Conservation (phyloP, 2,113 vertebrate genomes). For the Hepsetus odoe region DNA sequence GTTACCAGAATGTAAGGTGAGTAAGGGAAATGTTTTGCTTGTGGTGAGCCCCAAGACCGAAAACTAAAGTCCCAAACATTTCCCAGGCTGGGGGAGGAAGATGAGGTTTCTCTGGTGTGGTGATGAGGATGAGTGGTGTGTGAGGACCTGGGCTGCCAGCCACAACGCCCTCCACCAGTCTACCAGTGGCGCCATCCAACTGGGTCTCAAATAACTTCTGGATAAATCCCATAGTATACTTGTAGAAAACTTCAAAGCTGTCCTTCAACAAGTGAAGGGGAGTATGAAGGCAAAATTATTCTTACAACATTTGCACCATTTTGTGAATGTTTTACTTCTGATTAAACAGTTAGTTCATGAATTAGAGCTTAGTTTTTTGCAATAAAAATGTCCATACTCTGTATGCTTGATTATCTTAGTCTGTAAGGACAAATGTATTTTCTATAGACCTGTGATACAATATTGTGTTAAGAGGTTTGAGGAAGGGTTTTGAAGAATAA, state of each 20-base stretch:
- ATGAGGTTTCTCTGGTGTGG: slow-evolving; percentile 8
- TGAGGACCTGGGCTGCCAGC: neutral
- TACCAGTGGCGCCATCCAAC: slow-evolving; percentile 1
- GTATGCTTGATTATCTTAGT: too few relatives aligned
- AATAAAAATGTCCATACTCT: neutral
- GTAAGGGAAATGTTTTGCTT: slow-evolving; percentile 6
- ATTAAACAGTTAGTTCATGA: neutral
- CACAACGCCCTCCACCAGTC: neutral
- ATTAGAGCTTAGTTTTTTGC: neutral
- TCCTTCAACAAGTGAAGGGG: neutral
- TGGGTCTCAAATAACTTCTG: slow-evolving; percentile 3
- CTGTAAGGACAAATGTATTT: too few relatives aligned
- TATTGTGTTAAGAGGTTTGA: too few relatives aligned
- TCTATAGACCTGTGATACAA: too few relatives aligned
- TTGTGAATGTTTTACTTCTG: neutral
- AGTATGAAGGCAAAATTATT: neutral
- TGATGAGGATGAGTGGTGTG: slow-evolving; percentile 9
- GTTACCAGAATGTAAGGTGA: neutral
- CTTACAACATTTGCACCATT: neutral
- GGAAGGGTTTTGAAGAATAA: too few relatives aligned
- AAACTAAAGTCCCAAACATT: neutral
- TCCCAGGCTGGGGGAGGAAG: slow-evolving; percentile 4
- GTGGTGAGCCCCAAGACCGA: slow-evolving; percentile 5
- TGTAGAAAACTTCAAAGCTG: neutral
- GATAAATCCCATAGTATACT: neutral